Percentiles rank a stretch among this genome's conserved stretches.
These are phyloP conservation scores for Spodoptera picta DNA, from an alignment of 2,888 invertebrate genomes.

Conservation along the genomic window DNA sequence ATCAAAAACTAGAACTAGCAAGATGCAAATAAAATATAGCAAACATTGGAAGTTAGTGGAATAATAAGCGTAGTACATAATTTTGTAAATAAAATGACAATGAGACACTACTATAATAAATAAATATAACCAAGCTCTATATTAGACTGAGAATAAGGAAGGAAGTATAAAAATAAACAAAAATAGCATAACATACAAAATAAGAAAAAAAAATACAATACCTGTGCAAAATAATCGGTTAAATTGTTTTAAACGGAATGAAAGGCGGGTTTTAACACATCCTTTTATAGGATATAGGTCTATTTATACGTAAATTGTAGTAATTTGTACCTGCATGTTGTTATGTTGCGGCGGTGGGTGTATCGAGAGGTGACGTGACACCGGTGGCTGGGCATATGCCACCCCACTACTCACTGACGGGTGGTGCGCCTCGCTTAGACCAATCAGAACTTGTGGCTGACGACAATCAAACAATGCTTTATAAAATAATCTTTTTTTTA, in stretches of 20 bases:
- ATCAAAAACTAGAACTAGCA: constrained; percentile 2
- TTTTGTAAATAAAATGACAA: neutral
- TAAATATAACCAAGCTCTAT: neutral
- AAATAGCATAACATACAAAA: neutral
- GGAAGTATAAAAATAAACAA: neutral
- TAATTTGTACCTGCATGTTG: constrained; percentile 75
- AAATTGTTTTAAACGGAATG: too few relatives aligned
- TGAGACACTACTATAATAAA: neutral
- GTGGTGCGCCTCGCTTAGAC: constrained; percentile 81
- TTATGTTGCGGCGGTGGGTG: constrained; percentile 76
- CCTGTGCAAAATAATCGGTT: neutral
- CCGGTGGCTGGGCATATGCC: constrained; percentile 77
- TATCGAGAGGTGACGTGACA: constrained; percentile 76
- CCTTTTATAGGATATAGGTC: neutral
- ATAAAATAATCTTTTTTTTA: neutral
- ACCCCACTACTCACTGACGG: constrained; percentile 79
- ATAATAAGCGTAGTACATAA: neutral
- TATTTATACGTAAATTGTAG: constrained; percentile 16
- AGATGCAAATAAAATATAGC: constrained; percentile 14
- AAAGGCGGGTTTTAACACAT: neutral
- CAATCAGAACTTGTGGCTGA: constrained; percentile 79
- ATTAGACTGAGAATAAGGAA: neutral
- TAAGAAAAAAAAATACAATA: neutral
- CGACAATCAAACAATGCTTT: constrained; percentile 6
- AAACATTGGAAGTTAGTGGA: neutral